Base-by-base conservation (phyloP, 2,888 invertebrate genomes). In the Elmis aenea region DNA sequence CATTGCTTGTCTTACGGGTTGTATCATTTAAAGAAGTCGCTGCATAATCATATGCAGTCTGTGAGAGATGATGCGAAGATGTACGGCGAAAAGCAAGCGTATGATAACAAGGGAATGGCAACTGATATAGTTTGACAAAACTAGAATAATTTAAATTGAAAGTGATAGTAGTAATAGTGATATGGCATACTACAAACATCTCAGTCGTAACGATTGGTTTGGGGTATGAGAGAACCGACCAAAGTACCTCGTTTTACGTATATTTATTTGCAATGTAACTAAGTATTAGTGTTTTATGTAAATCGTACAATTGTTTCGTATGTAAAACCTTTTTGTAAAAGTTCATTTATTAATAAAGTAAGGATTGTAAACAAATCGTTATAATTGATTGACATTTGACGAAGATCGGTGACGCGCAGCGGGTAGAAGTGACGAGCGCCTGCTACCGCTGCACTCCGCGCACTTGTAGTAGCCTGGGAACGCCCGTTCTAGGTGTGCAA, bases 1-100 rank as follows among this genome's bases (percentile, higher is more conserved):
- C 84, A 86, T 62, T 62, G 73, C 12, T 33, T 78, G 5, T 67
- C 77, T 11, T 79, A 76, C 45, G 61, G 70, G 14, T 50, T 83
- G 3, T 70, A 75, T 15, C 66, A 71, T 6, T 56, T 69, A 11
- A 50, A 59, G 35, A 44, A 43, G 25, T 49, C 36, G 24, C 16
- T 57, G 24, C 42, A 56, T 42, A 42, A 48, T 22, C 39, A 38
- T 24, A 41, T 9, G 29, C 42, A 9, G 25, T 26, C n/a, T 26
- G 35, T 9, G 3, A 25, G 8, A 25, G 11, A 26, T n/a, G 38
- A 32, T n/a, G n/a, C n/a, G n/a, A n/a, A n/a, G n/a, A n/a, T n/a
- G n/a, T n/a, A n/a, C n/a, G n/a, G 16, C 29, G 26, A 11, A 24
- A 30, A 34, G 20, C 46, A 46, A 41, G 38, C 39, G 3, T 42